Evolutionary conservation across 2,113 vertebrate genomes (phyloP), one percentile per base, ranked within the genome.

Genomic region (Oryzias celebensis): DNA sequence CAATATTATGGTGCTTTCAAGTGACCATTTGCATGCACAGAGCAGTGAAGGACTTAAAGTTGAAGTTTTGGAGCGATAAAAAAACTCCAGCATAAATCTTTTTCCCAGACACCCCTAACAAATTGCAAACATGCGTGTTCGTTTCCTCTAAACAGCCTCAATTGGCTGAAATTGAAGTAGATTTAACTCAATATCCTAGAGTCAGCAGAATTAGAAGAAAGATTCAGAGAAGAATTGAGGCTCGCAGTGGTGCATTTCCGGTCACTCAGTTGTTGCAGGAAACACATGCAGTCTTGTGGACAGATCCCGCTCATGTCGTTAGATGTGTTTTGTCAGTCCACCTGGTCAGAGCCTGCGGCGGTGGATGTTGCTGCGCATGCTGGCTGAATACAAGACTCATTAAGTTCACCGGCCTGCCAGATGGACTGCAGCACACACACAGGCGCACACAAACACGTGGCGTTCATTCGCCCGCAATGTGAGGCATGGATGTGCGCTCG

Each of bases 381-480:
- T 66, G 67, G 71, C 57, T 75, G 73, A 76, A 79, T 69, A 73
- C 46, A 55, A 81, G 74, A 75, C 77, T 86, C 77, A 78, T 86
- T 85, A 78, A 81, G 64, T 71, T 72, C 51, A 60, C 62, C 49
- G 74, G 63, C 62, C 77, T 67, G 67, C 78, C 81, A 85, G 80
- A 84, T 86, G 81, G 75, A 80, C 77, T 57, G 67, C 77, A 79
- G 75, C 77, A 46, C 46, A 58, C 53, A 44, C 18, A 55, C 57
- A 56, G 48, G 18, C 49, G 10, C 28, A 15, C 55, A 51, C 53
- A 28, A 45, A 14, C 68, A 42, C 47, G 3, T 24, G 18, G 12
- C 7, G 13, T 64, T 26, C 67, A 70, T 65, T 61, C 47, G n/a
- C 26, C 54, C 16, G 3, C 54, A 44, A 60, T 24, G 36, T 52